Evolutionary conservation across 2,888 invertebrate genomes (phyloP).

Genomic region (Phragmatobia fuliginosa): DNA sequence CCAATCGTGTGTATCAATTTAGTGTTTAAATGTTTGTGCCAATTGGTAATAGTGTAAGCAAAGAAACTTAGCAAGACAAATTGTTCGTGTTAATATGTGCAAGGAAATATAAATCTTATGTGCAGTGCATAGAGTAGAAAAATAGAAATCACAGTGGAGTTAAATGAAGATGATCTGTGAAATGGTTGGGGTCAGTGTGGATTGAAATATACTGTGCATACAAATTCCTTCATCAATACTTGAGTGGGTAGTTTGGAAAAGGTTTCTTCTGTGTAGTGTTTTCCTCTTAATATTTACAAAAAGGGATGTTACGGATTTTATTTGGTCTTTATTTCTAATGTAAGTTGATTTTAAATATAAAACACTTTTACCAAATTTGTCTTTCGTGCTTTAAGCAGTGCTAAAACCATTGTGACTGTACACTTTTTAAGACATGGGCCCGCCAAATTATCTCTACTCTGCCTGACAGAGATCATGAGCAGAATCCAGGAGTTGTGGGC

Average conservation of each 20-base stretch:
- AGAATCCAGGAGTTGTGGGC: too few relatives aligned
- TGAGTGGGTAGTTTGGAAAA: slow-evolving; percentile 44
- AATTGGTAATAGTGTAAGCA: slow-evolving; percentile 70
- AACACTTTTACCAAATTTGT: not conserved
- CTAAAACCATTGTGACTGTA: slow-evolving; percentile 5
- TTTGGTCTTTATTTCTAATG: slow-evolving; percentile 34
- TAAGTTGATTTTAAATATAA: slow-evolving; percentile 21
- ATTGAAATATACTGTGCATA: slow-evolving; percentile 61
- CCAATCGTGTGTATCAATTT: slow-evolving; percentile 60
- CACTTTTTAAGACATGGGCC: not conserved
- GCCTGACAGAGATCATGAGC: too few relatives aligned
- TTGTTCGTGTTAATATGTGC: slow-evolving; percentile 74
- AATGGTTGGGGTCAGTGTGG: slow-evolving; percentile 52
- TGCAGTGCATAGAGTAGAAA: slow-evolving; percentile 84
- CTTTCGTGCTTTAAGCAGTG: slow-evolving; percentile 42
- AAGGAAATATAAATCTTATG: slow-evolving; percentile 80
- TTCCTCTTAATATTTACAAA: slow-evolving; percentile 50
- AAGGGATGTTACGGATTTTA: slow-evolving; percentile 52
- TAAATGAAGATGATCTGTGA: slow-evolving; percentile 73
- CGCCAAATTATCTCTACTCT: too few relatives aligned
- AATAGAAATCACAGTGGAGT: slow-evolving; percentile 65
- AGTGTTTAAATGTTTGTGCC: slow-evolving; percentile 69
- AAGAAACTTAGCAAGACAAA: slow-evolving; percentile 73
- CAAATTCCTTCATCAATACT: slow-evolving; percentile 53
- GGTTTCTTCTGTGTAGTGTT: slow-evolving; percentile 45